Evolutionary conservation across 2,113 vertebrate genomes (phyloP), one percentile per base, ranked within the genome.

Genomic region (Ivindomyrus marchei): DNA sequence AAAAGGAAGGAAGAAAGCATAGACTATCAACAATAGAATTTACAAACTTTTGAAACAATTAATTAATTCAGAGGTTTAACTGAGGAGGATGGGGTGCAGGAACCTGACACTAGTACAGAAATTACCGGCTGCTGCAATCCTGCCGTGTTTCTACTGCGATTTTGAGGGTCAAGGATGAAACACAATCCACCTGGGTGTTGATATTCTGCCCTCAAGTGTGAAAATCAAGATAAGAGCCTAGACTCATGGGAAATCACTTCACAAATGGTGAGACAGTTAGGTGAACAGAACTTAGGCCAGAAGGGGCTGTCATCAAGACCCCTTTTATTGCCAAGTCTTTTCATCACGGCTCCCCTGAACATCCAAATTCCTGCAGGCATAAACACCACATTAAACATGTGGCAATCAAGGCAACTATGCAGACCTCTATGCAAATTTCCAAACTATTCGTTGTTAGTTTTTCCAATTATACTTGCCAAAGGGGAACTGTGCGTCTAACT

Each of bases 91-190:
- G 45, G 50, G 24, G 46, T n/a, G 17, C 24, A 47, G 42, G 46
- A 85, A n/a, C 24, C 77, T 42, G 77, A 85, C 1, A 45, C 45
- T n/a, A 47, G 7, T 47, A 85, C 3, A 86, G 85, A 47, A 52
- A 49, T 47, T 86, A 46, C 47, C 6, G 1, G 24, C 11, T 27
- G 47, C 46, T 86, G 11, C 85, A 13, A 49, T 13, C n/a, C 39
- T 45, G 11, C 85, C 8, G 0, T 86, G 21, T 49, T 45, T 83
- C 85, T 49, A 36, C 46, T 27, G 17, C 10, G 6, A 85, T 45
- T 47, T 15, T 86, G 85, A 49, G 85, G 85, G 85, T 86, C 85
- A 86, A 85, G 84, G 46, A 85, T 85, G 84, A 50, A 11, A 24
- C 84, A 85, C 24, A 50, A 27, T 47, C 84, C 42, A 15, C 46